Base-by-base conservation (phyloP, 2,888 invertebrate species). In the Sinhomidia bicolor region DNA sequence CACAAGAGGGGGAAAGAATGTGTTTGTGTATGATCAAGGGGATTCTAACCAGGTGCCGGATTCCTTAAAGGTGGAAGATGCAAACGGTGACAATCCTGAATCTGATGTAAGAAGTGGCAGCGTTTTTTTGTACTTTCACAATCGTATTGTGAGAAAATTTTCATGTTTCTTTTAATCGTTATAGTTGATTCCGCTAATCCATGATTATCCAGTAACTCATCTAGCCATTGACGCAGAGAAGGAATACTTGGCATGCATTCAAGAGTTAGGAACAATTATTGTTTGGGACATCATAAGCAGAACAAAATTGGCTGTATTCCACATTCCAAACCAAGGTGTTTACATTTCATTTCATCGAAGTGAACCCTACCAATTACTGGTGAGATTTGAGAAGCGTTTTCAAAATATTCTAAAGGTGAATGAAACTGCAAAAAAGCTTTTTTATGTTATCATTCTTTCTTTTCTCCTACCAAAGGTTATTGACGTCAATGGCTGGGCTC, bases 361-460 rank as follows among this genome's bases (percentile, higher is more conserved):
- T 71, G 88, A 89, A 47, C 83, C 83, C 4, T 89, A 44, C n/a
- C 84, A 84, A 32, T 71, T 89, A 17, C 44, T 89, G 84, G 88
- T 84, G 51, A 51, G 32, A 78, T 78, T 29, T 29, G 6, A 7
- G 1, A 23, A 60, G 23, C 20, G 3, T 36, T 41, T 41, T 60
- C 36, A 36, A n/a, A n/a, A 20, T 20, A 47, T 68, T 14, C 29
- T 26, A 7, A n/a, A 7, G 36, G 14, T 47, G 3, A 47, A 47
- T 47, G 47, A 47, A 47, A n/a, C n/a, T n/a, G n/a, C n/a, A n/a
- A n/a, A n/a, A n/a, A n/a, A n/a, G n/a, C n/a, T n/a, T n/a, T n/a
- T n/a, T n/a, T n/a, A n/a, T n/a, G n/a, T n/a, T n/a, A n/a, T n/a
- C n/a, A n/a, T n/a, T n/a, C n/a, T n/a, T 9, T 51, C 36, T 36